A percentile compares a stretch with the other conserved stretches of the same genome.
Conservation (phyloP, 2,797 vertebrate species). For the Microhierax caerulescens region DNA sequence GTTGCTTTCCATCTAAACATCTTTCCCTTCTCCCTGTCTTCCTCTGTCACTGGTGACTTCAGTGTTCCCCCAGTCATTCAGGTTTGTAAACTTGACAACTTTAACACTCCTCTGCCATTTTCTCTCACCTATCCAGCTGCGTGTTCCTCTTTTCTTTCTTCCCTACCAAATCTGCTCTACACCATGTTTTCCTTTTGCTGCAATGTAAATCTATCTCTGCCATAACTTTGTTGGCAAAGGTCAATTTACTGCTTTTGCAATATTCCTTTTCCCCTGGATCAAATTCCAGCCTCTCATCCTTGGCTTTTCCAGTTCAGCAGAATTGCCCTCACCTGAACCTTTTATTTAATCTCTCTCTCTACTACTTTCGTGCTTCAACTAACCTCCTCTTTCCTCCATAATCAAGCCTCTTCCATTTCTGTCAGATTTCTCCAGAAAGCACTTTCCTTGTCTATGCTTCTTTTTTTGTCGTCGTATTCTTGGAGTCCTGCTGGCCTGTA, state of each 20-base stretch:
- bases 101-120: background rate
- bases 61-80: background rate
- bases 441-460: background rate
- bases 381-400: background rate
- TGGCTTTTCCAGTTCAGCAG: background rate
- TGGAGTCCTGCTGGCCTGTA: background rate
- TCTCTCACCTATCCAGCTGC: background rate
- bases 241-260: background rate
- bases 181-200: background rate
- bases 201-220: background rate
- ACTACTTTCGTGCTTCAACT: background rate
- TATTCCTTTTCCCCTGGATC: background rate
- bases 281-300: background rate
- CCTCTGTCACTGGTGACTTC: background rate
- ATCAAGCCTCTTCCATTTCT: background rate
- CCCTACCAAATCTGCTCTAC: background rate
- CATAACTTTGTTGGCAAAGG: background rate
- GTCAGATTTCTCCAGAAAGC: background rate
- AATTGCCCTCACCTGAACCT: background rate
- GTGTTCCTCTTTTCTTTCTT: background rate
- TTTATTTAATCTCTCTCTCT: background rate
- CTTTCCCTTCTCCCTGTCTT: background rate
- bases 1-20: background rate
- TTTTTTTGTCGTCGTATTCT: background rate
- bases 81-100: background rate